These are phyloP conservation scores for Tanypteryx hageni DNA, from an alignment of 2,888 invertebrate genomes.

Conservation along the genomic window DNA sequence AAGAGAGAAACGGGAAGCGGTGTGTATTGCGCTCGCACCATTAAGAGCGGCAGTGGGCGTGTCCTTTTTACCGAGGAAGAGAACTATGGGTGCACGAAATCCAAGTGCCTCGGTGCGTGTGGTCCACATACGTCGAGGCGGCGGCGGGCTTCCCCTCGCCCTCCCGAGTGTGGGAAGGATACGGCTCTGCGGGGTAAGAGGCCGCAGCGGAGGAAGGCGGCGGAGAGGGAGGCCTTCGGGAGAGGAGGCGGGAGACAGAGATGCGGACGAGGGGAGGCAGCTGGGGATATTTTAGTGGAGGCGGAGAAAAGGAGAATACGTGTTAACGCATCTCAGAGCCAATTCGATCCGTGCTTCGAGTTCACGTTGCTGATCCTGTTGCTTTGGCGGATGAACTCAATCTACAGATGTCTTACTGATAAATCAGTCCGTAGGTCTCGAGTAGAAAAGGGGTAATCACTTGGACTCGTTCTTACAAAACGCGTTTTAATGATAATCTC, in stretches of 20 bases:
- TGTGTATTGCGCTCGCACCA: neutral
- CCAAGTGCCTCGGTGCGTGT: slow-evolving; percentile 11
- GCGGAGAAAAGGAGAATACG: no score
- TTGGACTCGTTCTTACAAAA: neutral
- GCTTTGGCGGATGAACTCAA: no score
- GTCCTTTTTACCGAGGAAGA: neutral
- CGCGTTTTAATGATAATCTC: slow-evolving; percentile 2
- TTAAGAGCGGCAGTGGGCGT: slow-evolving; percentile 1
- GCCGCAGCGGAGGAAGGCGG: neutral
- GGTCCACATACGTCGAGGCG: neutral
- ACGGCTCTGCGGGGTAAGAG: neutral
- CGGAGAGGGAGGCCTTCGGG: no score
- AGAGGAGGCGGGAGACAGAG: neutral
- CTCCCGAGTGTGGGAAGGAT: neutral
- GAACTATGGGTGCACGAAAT: slow-evolving; percentile 27
- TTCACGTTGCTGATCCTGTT: no score
- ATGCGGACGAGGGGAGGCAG: no score
- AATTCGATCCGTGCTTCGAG: no score
- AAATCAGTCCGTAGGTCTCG: no score
- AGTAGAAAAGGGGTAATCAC: no score
- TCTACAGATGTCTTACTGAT: no score
- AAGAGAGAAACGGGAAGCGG: neutral
- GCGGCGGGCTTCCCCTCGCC: neutral
- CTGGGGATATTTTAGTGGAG: neutral
- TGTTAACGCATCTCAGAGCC: no score